Evolutionary conservation across 2,888 invertebrate species (phyloP).

Genomic region (Anthrax anthrax): DNA sequence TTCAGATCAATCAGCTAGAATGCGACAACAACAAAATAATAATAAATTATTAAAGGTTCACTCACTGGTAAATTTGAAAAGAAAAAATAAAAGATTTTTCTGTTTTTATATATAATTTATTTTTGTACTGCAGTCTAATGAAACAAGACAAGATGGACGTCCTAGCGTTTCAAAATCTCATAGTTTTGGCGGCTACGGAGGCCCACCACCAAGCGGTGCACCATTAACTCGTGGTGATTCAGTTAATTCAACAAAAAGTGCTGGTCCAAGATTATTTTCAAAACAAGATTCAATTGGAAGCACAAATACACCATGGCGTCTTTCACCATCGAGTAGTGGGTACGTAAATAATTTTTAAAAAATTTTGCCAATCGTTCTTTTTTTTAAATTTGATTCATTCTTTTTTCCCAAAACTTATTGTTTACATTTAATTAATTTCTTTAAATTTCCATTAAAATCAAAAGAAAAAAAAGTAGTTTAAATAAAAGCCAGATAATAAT

Average conservation of each 20-base stretch:
- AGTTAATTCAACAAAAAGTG: slow-evolving; percentile 47
- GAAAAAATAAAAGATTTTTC: not conserved
- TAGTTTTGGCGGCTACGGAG: slow-evolving; percentile 75
- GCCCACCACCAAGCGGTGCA: slow-evolving; percentile 43
- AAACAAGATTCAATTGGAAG: slow-evolving; percentile 44
- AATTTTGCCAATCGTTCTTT: too few relatives aligned
- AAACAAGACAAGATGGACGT: slow-evolving; percentile 27
- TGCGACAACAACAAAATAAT: slow-evolving; percentile 21
- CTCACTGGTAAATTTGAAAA: slow-evolving; percentile 12
- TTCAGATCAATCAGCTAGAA: slow-evolving; percentile 19
- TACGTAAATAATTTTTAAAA: slow-evolving; percentile 17
- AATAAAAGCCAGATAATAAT: not conserved
- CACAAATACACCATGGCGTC: slow-evolving; percentile 30
- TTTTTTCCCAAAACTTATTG: too few relatives aligned
- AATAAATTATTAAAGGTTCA: slow-evolving; percentile 33
- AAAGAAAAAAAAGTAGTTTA: too few relatives aligned
- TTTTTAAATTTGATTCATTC: too few relatives aligned
- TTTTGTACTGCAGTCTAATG: slow-evolving; percentile 18
- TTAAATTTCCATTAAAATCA: not conserved
- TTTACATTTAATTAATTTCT: too few relatives aligned
- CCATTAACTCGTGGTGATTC: slow-evolving; percentile 47
- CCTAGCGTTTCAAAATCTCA: slow-evolving; percentile 65
- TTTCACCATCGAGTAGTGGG: slow-evolving; percentile 36
- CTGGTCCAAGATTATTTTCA: slow-evolving; percentile 48
- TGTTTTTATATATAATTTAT: too few relatives aligned